Evolutionary conservation across 2,113 vertebrate species (phyloP).

Genomic region (Tragelaphus scriptus): DNA sequence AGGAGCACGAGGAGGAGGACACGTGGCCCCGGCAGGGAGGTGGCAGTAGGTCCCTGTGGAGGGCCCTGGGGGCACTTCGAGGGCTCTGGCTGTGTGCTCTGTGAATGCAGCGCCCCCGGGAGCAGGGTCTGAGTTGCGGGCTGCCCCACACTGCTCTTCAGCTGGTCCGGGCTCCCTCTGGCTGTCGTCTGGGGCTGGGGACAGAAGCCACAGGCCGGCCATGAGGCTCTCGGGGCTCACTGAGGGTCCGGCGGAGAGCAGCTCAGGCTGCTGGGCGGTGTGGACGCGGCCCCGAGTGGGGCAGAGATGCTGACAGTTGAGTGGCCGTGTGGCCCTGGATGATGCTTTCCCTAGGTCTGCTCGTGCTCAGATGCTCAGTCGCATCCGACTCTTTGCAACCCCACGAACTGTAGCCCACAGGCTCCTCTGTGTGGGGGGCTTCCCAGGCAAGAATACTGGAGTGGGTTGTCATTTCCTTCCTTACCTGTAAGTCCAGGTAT

Average conservation of each 20-base stretch:
- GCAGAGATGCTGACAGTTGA: neutral
- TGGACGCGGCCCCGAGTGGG: rapidly evolving
- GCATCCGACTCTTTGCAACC: neutral
- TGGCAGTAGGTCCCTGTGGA: neutral
- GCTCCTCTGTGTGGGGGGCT: neutral
- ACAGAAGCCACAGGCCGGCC: neutral
- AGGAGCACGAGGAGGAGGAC: neutral
- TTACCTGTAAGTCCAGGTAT: neutral
- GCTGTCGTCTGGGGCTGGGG: neutral
- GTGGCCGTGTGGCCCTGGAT: neutral
- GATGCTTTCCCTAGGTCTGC: neutral
- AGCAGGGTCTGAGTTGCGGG: neutral
- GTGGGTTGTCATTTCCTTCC: neutral
- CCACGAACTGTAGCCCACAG: neutral
- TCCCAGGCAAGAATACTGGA: neutral
- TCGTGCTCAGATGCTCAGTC: neutral
- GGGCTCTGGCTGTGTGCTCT: neutral
- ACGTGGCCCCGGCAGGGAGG: neutral
- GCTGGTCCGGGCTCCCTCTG: neutral
- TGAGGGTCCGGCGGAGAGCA: rapidly evolving
- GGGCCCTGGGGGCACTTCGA: neutral
- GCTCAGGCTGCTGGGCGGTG: rapidly evolving
- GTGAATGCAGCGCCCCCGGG: neutral
- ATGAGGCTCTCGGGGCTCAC: neutral
- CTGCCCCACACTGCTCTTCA: neutral